These are phyloP conservation scores for Patagioenas fasciata DNA, from an alignment of 2,113 vertebrate species.

Conservation along the genomic window DNA sequence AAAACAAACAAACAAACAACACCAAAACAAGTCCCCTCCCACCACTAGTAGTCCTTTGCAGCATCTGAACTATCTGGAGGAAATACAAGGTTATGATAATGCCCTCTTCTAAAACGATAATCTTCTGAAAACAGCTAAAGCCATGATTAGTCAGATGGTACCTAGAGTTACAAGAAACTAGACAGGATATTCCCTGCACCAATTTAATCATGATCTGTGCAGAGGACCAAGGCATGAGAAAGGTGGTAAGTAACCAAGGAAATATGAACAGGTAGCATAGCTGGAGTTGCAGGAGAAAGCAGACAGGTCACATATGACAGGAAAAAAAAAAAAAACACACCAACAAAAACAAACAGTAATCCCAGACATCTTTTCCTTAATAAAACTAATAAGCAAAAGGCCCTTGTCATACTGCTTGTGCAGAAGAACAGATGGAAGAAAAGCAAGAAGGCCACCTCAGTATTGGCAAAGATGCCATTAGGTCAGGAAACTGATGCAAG, in stretches of 20 bases:
- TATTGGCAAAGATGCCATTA: neutral
- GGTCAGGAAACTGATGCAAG: neutral
- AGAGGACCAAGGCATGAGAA: neutral
- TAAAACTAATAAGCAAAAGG: neutral
- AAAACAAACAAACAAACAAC: neutral
- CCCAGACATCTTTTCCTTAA: neutral
- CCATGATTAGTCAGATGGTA: neutral
- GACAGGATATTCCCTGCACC: neutral
- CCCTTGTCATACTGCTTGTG: neutral
- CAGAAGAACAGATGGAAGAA: neutral
- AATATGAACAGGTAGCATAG: neutral
- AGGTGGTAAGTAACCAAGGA: neutral
- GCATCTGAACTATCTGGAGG: neutral
- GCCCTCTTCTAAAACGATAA: neutral
- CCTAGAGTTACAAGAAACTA: neutral
- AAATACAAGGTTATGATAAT: neutral
- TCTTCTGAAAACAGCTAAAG: neutral
- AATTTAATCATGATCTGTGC: neutral
- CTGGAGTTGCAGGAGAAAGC: neutral
- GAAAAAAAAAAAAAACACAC: neutral
- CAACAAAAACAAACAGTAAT: too few relatives aligned
- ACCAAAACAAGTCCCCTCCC: neutral
- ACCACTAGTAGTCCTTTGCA: neutral
- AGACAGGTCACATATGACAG: neutral
- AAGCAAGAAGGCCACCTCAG: neutral